Evolutionary conservation across 2,888 invertebrate species (phyloP).

Genomic region (Allacma fusca): DNA sequence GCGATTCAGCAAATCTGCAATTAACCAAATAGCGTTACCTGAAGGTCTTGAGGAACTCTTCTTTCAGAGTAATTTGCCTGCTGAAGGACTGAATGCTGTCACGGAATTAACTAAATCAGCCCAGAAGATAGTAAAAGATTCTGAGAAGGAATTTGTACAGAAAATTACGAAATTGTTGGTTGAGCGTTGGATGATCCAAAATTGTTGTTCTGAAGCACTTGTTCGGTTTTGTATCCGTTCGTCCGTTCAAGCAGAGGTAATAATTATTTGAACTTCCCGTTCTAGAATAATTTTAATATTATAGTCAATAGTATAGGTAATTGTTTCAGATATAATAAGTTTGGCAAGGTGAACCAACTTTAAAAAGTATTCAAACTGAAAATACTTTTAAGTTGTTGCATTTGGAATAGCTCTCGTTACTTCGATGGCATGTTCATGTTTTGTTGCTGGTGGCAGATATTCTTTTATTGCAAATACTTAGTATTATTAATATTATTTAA

Average conservation of each 20-base stretch:
- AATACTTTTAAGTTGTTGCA: no score
- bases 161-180: constrained; percentile 45
- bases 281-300: constrained; percentile 24
- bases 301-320: no score
- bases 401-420: no score
- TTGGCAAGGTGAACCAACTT: no score
- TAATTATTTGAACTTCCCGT: background rate
- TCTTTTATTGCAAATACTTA: background rate
- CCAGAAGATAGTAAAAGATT: background rate
- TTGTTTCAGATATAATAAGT: no score
- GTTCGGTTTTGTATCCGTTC: constrained; percentile 51
- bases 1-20: no score
- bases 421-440: no score
- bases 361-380: no score
- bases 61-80: constrained; percentile 14
- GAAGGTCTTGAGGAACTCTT: background rate
- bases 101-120: constrained; percentile 31
- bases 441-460: no score
- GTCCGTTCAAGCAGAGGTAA: constrained; percentile 55
- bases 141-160: background rate
- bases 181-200: constrained; percentile 55
- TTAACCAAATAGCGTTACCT: no score
- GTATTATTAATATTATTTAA: background rate
- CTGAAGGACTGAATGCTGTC: constrained; percentile 21
- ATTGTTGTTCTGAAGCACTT: constrained; percentile 55